Percentiles rank a stretch among this genome's conserved stretches.
Evolutionary conservation across 2,888 invertebrate genomes (phyloP).

Genomic region (Actias luna): DNA sequence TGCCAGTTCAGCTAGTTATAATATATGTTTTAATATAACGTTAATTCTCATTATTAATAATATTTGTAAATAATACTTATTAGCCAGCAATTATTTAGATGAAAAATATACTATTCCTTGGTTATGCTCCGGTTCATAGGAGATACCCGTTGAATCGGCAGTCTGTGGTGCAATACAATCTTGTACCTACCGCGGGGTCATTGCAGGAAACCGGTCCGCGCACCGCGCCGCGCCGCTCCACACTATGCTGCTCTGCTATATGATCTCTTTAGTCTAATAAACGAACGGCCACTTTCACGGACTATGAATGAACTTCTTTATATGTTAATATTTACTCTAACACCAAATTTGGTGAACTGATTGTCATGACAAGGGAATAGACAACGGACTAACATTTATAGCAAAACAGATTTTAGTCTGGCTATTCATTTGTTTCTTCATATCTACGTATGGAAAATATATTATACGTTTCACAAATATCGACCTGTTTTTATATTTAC

Average conservation of each 20-base stretch:
- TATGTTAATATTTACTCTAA: conserved; percentile 6
- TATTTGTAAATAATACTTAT: background rate
- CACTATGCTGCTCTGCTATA: background rate
- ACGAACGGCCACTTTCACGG: conserved; percentile 15
- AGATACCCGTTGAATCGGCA: conserved; percentile 27
- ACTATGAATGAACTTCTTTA: conserved; percentile 13
- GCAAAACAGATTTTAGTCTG: background rate
- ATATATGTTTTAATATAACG: too few species aligned
- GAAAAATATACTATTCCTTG: conserved; percentile 1
- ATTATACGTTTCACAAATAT: too few species aligned
- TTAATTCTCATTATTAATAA: background rate
- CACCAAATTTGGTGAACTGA: conserved; percentile 1
- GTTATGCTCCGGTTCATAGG: conserved; percentile 13
- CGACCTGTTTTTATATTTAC: too few species aligned
- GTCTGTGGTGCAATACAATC: conserved; percentile 37
- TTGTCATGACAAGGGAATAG: background rate
- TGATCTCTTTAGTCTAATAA: conserved; percentile 8
- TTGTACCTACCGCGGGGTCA: conserved; percentile 35
- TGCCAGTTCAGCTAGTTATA: too few species aligned
- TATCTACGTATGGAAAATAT: too few species aligned
- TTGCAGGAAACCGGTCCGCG: conserved; percentile 37
- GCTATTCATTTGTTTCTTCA: too few species aligned
- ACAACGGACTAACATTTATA: background rate
- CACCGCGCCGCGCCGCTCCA: conserved; percentile 1
- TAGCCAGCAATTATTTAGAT: background rate